Evolutionary conservation across 2,888 invertebrate species (phyloP).

Genomic region (Leptopilina drosophilae): DNA sequence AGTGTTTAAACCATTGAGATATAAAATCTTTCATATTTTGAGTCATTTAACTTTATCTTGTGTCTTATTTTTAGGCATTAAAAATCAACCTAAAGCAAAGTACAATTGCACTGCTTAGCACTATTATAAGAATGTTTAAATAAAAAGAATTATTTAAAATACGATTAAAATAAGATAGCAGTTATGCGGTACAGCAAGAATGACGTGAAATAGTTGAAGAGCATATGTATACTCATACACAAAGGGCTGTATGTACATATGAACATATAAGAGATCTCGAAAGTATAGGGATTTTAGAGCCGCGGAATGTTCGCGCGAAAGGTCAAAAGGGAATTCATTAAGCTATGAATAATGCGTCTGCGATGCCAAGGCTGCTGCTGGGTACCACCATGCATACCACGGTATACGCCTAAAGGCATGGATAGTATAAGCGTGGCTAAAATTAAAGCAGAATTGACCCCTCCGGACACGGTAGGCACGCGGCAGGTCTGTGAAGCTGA

Average conservation of each 20-base stretch:
- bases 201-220: conserved; percentile 24
- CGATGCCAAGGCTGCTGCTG: conserved; percentile 73
- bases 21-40: no score
- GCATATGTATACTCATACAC: no score
- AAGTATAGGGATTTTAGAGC: conserved; percentile 54
- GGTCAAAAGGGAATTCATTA: conserved; percentile 73
- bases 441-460: conserved; percentile 72
- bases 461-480: conserved; percentile 49
- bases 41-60: no score
- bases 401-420: conserved; percentile 67
- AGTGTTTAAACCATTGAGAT: no score
- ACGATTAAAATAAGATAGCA: background rate
- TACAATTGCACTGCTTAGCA: no score
- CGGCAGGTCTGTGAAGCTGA: no score
- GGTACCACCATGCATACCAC: conserved; percentile 69
- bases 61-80: no score
- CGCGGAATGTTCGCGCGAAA: conserved; percentile 57
- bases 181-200: background rate
- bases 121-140: background rate
- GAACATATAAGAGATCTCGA: conserved; percentile 45
- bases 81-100: no score
- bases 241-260: no score
- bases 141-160: background rate
- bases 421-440: conserved; percentile 68
- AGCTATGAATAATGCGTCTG: conserved; percentile 76